Percentiles rank a stretch among this genome's conserved stretches.
Evolutionary conservation across 2,113 vertebrate species (phyloP).

Genomic region (Apteryx mantelli): DNA sequence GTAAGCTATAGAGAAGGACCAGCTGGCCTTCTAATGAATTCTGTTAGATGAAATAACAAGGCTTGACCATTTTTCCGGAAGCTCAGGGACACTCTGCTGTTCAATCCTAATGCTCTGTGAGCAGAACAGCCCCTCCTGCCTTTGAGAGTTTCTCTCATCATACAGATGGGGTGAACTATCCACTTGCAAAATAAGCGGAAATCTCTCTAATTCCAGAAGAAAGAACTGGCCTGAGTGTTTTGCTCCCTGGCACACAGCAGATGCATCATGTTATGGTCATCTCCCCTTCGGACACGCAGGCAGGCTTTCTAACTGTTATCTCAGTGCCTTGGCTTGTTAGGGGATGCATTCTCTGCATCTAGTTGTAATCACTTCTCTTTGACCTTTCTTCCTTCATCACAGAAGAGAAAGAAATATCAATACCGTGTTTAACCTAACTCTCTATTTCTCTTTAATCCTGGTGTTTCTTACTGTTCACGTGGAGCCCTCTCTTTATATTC

Average conservation of each 20-base stretch:
- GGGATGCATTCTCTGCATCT: background rate
- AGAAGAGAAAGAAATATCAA: background rate
- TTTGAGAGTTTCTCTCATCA: background rate
- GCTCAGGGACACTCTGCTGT: background rate
- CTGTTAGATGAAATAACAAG: background rate
- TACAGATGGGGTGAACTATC: background rate
- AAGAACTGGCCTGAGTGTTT: background rate
- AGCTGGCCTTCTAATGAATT: background rate
- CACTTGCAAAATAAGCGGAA: background rate
- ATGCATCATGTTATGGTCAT: too few species aligned
- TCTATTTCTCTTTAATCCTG: background rate
- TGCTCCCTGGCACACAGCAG: background rate
- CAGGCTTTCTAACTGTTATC: background rate
- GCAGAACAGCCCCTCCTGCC: background rate
- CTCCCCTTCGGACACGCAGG: background rate
- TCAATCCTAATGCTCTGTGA: background rate
- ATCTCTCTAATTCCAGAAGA: background rate
- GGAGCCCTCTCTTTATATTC: background rate
- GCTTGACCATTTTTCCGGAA: background rate
- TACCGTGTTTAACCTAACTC: background rate
- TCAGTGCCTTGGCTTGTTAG: background rate
- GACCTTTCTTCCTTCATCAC: background rate
- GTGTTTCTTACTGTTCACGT: background rate
- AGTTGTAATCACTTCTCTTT: background rate
- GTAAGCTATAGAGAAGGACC: background rate